Evolutionary conservation across 2,797 vertebrate genomes (phyloP).

Genomic region (Pseudotriccus pelzelni): DNA sequence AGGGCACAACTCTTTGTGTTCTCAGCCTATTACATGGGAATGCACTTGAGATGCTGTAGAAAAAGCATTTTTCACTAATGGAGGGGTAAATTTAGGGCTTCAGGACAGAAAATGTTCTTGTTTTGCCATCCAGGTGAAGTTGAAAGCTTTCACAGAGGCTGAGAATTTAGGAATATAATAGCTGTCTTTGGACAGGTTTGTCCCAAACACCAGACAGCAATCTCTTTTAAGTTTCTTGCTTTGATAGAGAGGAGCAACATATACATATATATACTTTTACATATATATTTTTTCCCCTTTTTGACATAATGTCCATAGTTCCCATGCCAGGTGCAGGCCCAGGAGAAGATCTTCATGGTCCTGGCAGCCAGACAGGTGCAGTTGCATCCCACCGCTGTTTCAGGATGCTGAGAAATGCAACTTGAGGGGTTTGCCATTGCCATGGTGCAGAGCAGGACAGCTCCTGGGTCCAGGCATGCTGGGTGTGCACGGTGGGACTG

Average conservation of each 20-base stretch:
- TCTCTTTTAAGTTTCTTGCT: neutral
- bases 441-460: neutral
- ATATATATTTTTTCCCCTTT: neutral
- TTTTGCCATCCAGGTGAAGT: neutral
- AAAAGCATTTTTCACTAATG: neutral
- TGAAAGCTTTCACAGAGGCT: neutral
- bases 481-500: fast-evolving
- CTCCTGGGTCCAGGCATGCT: neutral
- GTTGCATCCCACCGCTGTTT: neutral
- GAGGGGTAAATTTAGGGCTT: neutral
- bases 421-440: neutral
- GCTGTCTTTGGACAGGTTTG: neutral
- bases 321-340: fast-evolving
- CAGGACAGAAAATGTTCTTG: neutral
- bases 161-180: neutral
- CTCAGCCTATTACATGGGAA: neutral
- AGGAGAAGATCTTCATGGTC: neutral
- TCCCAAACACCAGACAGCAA: neutral
- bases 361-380: fast-evolving
- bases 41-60: neutral
- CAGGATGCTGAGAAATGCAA: neutral
- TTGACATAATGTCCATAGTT: neutral
- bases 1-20: neutral
- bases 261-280: slow-evolving; percentile 15
- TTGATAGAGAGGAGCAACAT: neutral